These are phyloP conservation scores for Leptobrachium ailaonicum DNA, from an alignment of 2,113 vertebrate species.

Conservation along the genomic window DNA sequence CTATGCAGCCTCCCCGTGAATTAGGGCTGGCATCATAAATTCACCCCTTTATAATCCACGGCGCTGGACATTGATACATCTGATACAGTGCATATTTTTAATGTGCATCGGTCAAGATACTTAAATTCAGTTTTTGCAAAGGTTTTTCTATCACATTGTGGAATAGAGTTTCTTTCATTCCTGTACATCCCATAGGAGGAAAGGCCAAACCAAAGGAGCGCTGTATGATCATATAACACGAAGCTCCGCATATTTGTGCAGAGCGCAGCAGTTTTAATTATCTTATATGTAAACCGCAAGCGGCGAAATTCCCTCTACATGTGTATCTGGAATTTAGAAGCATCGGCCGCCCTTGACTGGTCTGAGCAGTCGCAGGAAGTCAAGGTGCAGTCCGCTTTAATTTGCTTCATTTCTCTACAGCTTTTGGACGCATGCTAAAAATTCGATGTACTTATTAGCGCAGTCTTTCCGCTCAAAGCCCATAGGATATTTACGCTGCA, in stretches of 20 bases:
- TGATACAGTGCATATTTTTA: too few species aligned
- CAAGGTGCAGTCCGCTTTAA: not conserved
- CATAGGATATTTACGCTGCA: not conserved
- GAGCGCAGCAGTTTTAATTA: slow-evolving; percentile 11
- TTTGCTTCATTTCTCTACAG: slow-evolving; percentile 3
- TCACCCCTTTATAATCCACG: too few species aligned
- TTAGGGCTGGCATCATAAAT: too few species aligned
- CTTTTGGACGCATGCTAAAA: not conserved
- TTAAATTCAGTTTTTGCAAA: not conserved
- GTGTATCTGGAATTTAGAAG: not conserved
- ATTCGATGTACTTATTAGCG: not conserved
- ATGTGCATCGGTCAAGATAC: too few species aligned
- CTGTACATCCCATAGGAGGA: not conserved
- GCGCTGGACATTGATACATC: too few species aligned
- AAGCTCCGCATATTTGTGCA: slow-evolving; percentile 1
- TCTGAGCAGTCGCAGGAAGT: not conserved
- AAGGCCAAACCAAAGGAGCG: slow-evolving; percentile 5
- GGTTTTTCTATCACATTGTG: slow-evolving; percentile 12
- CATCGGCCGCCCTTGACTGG: not conserved
- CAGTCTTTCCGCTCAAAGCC: not conserved
- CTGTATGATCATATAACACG: slow-evolving; percentile 8
- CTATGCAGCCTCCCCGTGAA: too few species aligned
- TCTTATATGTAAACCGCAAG: not conserved
- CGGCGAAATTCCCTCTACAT: not conserved
- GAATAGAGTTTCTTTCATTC: slow-evolving; percentile 6